Evolutionary conservation across 1,140 invertebrate species (phyloP).

Genomic region (Drosophila asahinai): DNA sequence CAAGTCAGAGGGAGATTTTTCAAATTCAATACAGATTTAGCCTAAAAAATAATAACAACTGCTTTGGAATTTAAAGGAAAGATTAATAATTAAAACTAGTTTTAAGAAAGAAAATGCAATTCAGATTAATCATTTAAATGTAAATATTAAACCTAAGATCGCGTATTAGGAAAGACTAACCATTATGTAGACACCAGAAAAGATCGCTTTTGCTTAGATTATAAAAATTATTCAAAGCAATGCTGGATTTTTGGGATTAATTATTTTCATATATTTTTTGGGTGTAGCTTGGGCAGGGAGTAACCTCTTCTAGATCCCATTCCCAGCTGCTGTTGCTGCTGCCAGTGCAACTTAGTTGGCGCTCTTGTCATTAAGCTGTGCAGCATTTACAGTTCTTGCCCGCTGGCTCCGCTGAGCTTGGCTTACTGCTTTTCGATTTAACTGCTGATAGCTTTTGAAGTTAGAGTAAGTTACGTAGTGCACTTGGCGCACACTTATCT

Average conservation of each 20-base stretch:
- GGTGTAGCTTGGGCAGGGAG: slow-evolving; percentile 14
- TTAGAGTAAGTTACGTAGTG: slow-evolving; percentile 81
- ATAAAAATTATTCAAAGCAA: background rate
- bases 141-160: too few species aligned
- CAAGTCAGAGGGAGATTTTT: background rate
- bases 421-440: slow-evolving; percentile 81
- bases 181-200: too few species aligned
- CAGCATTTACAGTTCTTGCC: slow-evolving; percentile 80
- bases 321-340: slow-evolving; percentile 19
- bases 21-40: background rate
- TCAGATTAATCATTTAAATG: too few species aligned
- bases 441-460: slow-evolving; percentile 83
- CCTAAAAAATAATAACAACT: background rate
- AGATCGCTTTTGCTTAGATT: too few species aligned
- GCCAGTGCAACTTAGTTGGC: slow-evolving; percentile 64
- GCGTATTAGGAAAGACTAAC: too few species aligned
- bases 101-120: too few species aligned
- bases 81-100: background rate
- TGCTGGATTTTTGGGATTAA: background rate
- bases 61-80: background rate
- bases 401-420: slow-evolving; percentile 63
- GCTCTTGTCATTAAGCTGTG: slow-evolving; percentile 78
- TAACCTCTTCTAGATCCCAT: slow-evolving; percentile 16
- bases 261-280: background rate
- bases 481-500: slow-evolving; percentile 83